A percentile compares a stretch with the other conserved stretches of the same genome.
Evolutionary conservation across 2,113 vertebrate species (phyloP).

Genomic region (Gasterosteus nipponicus): DNA sequence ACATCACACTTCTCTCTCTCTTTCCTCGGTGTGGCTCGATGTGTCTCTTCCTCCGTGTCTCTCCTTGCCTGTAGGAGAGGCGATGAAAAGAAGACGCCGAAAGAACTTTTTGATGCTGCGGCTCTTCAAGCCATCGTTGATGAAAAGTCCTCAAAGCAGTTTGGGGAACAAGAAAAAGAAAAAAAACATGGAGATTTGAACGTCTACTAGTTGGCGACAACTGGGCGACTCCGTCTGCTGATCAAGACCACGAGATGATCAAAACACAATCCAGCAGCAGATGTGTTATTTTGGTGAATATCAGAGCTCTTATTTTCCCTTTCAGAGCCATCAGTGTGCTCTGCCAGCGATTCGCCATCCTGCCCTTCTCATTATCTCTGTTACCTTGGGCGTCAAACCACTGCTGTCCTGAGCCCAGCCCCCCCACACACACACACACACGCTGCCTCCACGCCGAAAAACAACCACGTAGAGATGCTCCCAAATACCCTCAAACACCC

Average conservation of each 20-base stretch:
- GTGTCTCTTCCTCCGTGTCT: constrained; percentile 4
- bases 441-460: constrained; percentile 11
- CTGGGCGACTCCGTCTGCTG: constrained; percentile 6
- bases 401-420: constrained; percentile 49
- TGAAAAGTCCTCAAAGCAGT: neutral
- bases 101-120: neutral
- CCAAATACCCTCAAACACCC: constrained; percentile 32
- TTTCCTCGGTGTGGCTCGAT: neutral
- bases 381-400: constrained; percentile 50
- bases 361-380: constrained; percentile 59
- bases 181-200: neutral
- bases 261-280: neutral
- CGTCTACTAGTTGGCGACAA: neutral
- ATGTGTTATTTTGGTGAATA: neutral
- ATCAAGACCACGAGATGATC: neutral
- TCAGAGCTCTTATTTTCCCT: constrained; percentile 21
- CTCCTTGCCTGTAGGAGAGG: constrained; percentile 9
- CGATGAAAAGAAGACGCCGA: neutral
- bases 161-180: neutral
- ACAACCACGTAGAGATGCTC: constrained; percentile 14
- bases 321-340: constrained; percentile 45
- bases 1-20: constrained; percentile 21
- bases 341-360: constrained; percentile 51
- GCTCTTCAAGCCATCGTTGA: neutral
- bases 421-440: constrained; percentile 13